These are phyloP conservation scores for Lichenostomus cassidix DNA, from an alignment of 2,113 vertebrate genomes.

Conservation along the genomic window DNA sequence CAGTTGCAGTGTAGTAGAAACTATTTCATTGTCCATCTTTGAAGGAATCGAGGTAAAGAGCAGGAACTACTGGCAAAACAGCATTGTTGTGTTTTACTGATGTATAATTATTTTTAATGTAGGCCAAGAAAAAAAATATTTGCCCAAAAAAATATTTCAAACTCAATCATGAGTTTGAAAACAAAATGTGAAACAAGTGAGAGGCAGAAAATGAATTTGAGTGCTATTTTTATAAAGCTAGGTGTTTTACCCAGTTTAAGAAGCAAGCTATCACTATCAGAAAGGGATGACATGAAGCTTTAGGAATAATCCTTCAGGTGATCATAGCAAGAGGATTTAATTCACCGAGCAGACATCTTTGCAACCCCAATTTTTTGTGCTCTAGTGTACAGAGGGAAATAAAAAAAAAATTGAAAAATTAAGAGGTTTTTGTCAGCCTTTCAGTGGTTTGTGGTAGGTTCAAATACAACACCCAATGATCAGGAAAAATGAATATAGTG, in stretches of 20 bases:
- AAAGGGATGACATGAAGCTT: neutral
- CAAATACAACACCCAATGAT: neutral
- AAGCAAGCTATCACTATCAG: neutral
- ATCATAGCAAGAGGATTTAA: neutral
- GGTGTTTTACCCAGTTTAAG: conserved; percentile 46
- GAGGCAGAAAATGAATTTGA: neutral
- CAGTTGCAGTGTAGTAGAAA: neutral
- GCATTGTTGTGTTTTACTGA: neutral
- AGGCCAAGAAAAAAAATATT: neutral
- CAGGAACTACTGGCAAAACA: neutral
- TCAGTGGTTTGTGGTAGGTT: neutral
- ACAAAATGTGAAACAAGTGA: neutral
- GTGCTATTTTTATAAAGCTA: neutral
- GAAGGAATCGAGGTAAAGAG: neutral
- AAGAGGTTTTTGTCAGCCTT: neutral
- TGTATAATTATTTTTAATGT: neutral
- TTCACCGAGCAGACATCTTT: neutral
- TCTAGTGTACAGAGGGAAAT: neutral
- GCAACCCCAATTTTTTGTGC: neutral
- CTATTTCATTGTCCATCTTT: neutral
- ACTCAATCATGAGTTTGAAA: conserved; percentile 13
- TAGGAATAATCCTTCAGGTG: neutral
- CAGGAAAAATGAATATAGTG: neutral
- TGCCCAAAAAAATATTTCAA: no score
- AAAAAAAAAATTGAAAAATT: neutral